Percentiles rank a stretch among this genome's conserved stretches.
Conservation (phyloP, 2,888 invertebrate species). For the Zygothrica quintamaculata region DNA sequence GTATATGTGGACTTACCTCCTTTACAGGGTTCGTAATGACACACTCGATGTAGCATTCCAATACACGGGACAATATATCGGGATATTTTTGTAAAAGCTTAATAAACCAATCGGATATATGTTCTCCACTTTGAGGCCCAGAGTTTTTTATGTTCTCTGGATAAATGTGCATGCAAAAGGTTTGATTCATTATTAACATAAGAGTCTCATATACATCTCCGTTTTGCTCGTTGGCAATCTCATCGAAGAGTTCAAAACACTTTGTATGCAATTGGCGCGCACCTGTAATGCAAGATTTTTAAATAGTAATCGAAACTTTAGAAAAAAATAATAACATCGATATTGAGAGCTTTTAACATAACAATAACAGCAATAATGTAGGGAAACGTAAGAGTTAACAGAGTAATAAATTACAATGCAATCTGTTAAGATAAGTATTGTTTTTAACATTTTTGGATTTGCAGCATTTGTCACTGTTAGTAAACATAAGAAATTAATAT, state of each 20-base stretch:
- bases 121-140: slow-evolving; percentile 71
- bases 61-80: slow-evolving; percentile 71
- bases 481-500: too few species aligned
- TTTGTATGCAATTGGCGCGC: slow-evolving; percentile 79
- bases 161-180: slow-evolving; percentile 79
- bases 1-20: slow-evolving; percentile 48
- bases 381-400: too few species aligned
- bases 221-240: slow-evolving; percentile 82
- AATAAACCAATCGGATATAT: slow-evolving; percentile 84
- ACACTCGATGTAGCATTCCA: slow-evolving; percentile 80
- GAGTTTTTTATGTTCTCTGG: slow-evolving; percentile 62
- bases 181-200: slow-evolving; percentile 81
- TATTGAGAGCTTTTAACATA: too few species aligned
- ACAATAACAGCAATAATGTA: too few species aligned
- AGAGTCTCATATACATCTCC: slow-evolving; percentile 83
- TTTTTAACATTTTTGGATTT: too few species aligned
- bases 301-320: too few species aligned
- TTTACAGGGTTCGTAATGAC: slow-evolving; percentile 81
- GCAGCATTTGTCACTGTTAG: too few species aligned
- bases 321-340: slow-evolving; percentile 21
- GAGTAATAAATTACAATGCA: too few species aligned
- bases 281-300: too few species aligned
- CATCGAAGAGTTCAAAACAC: slow-evolving; percentile 82
- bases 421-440: too few species aligned
- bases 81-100: slow-evolving; percentile 82